A percentile compares a stretch with the other conserved stretches of the same genome.
Evolutionary conservation across 2,113 vertebrate genomes (phyloP).

Genomic region (Bambusicola thoracicus): DNA sequence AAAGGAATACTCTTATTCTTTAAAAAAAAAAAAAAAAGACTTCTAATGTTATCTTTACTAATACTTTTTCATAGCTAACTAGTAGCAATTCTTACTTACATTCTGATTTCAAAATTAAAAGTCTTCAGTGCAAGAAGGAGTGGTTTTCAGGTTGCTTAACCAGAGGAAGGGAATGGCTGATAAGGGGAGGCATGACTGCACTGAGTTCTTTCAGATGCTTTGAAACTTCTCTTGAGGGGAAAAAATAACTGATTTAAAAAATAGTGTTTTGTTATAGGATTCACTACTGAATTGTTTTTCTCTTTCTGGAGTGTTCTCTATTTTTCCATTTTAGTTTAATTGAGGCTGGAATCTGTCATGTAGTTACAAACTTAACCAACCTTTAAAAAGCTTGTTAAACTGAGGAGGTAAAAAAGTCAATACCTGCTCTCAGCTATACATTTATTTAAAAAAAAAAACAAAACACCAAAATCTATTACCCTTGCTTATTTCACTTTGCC

Average conservation of each 20-base stretch:
- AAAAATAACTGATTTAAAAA: not conserved
- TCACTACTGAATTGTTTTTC: not conserved
- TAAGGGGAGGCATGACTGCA: not conserved
- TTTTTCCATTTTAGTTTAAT: not conserved
- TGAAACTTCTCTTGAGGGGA: not conserved
- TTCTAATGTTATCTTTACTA: not conserved
- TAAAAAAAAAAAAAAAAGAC: too few relatives aligned
- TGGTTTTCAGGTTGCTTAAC: not conserved
- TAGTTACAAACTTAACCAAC: not conserved
- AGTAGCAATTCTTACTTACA: too few relatives aligned
- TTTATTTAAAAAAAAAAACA: not conserved
- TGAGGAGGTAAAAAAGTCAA: not conserved
- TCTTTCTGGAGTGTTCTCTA: not conserved
- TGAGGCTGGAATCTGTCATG: not conserved
- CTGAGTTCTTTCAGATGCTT: rapidly evolving
- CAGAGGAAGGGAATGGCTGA: not conserved
- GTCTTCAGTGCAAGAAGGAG: not conserved
- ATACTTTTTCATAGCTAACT: not conserved
- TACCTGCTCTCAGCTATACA: not conserved
- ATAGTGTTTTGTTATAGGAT: not conserved
- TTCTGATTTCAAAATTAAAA: too few relatives aligned
- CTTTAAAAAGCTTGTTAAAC: not conserved
- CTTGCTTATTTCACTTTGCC: not conserved
- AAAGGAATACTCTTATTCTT: not conserved
- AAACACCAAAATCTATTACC: not conserved